Conservation (phyloP, 1,140 invertebrate genomes). For the Cyrtorhinus lividipennis region DNA sequence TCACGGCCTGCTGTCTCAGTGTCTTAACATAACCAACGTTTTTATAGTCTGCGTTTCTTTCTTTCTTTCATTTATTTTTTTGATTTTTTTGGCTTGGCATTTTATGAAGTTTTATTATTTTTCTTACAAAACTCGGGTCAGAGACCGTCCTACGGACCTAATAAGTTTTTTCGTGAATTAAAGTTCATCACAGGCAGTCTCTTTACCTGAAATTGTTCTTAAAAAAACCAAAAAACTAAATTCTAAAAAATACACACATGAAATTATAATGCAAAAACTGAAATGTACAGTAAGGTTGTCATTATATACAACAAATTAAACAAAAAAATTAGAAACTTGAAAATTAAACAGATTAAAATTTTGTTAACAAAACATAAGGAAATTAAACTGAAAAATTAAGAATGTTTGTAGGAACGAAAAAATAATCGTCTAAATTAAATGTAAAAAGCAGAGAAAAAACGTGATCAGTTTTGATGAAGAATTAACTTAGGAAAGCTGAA, state of each 20-base stretch:
- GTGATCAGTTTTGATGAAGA: not conserved
- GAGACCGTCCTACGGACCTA: constrained; percentile 1
- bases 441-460: not conserved
- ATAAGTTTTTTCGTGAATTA: not conserved
- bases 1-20: not conserved
- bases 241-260: not conserved
- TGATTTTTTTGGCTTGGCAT: not conserved
- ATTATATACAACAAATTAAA: not conserved
- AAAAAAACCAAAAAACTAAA: not conserved
- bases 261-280: not conserved
- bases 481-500: not conserved
- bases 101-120: constrained; percentile 5
- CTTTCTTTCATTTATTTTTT: not conserved
- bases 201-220: not conserved
- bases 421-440: not conserved
- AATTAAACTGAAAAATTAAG: not conserved
- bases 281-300: not conserved
- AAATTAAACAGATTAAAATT: not conserved
- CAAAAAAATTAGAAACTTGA: not conserved
- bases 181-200: not conserved
- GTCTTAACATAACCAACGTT: constrained; percentile 14
- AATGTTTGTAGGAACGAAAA: not conserved
- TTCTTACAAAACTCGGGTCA: not conserved
- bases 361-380: no score
- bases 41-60: constrained; percentile 8